A percentile compares a stretch with the other conserved stretches of the same genome.
These are phyloP conservation scores for Macaca nemestrina DNA, from an alignment of 2,113 vertebrate species.

Conservation along the genomic window DNA sequence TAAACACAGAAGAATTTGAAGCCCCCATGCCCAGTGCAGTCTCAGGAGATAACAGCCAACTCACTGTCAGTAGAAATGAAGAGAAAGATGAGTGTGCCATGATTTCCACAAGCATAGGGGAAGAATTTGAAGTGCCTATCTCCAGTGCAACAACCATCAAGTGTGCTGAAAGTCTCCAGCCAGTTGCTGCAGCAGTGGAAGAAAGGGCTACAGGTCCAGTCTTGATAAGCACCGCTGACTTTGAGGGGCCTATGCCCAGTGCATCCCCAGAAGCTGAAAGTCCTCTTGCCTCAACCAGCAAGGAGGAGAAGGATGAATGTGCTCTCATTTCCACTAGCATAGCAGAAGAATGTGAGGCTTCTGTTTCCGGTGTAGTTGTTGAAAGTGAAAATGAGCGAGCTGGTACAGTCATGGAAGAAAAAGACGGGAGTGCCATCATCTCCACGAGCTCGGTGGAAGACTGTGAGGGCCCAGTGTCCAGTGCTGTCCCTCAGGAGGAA, in stretches of 20 bases:
- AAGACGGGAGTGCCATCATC: conserved; percentile 78
- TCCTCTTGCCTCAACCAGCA: conserved; percentile 75
- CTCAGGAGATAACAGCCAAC: conserved; percentile 66
- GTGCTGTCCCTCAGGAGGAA: conserved; percentile 64
- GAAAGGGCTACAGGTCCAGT: conserved; percentile 43
- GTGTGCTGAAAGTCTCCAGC: conserved; percentile 40
- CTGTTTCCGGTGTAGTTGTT: conserved; percentile 54
- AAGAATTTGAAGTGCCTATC: conserved; percentile 84
- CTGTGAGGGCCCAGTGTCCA: conserved; percentile 82
- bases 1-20: conserved; percentile 73
- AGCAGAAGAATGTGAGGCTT: conserved; percentile 79
- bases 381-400: background rate
- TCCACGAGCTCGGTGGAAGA: conserved; percentile 85
- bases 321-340: conserved; percentile 87
- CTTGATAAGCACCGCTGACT: conserved; percentile 65
- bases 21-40: conserved; percentile 85
- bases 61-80: conserved; percentile 43
- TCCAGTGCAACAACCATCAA: conserved; percentile 73
- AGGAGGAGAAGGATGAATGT: conserved; percentile 86
- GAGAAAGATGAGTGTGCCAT: conserved; percentile 85
- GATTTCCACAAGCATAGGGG: conserved; percentile 85
- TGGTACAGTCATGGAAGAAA: conserved; percentile 25
- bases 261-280: conserved; percentile 39
- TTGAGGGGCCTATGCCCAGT: conserved; percentile 79
- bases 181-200: conserved; percentile 24